Evolutionary conservation across 2,797 vertebrate species (phyloP).

Genomic region (Pagetopsis macropterus): DNA sequence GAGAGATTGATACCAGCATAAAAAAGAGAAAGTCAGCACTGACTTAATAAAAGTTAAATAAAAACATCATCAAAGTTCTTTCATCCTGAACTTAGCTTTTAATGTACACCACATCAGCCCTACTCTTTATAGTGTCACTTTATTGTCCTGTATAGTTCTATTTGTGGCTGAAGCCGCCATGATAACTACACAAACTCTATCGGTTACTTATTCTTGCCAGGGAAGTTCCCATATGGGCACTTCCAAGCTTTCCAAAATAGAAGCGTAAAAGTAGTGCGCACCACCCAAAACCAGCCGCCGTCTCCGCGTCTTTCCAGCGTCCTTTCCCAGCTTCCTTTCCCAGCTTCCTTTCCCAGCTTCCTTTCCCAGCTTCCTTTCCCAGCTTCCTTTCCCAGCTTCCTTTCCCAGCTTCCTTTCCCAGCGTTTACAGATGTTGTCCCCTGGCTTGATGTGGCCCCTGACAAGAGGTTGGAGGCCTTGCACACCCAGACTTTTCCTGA

Average conservation of each 20-base stretch:
- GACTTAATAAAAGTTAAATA: too few relatives aligned
- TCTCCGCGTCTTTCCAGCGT: conserved; percentile 24
- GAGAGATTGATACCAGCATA: too few relatives aligned
- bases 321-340: too few relatives aligned
- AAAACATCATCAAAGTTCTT: too few relatives aligned
- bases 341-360: too few relatives aligned
- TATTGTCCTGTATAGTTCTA: background rate
- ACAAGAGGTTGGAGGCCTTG: conserved; percentile 48
- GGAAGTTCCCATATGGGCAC: conserved; percentile 49
- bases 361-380: too few relatives aligned
- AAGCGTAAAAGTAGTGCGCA: conserved; percentile 49
- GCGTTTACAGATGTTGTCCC: conserved; percentile 65
- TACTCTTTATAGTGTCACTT: too few relatives aligned
- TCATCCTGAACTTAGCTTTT: too few relatives aligned
- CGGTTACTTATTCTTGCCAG: background rate
- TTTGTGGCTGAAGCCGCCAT: background rate
- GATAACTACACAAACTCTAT: conserved; percentile 6
- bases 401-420: conserved; percentile 1
- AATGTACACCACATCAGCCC: too few relatives aligned
- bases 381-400: too few relatives aligned
- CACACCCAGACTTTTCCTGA: conserved; percentile 23
- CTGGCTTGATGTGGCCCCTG: conserved; percentile 54
- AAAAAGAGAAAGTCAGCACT: too few relatives aligned
- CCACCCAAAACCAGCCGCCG: conserved; percentile 68
- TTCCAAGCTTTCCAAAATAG: conserved; percentile 63